Percentiles rank a stretch among this genome's conserved stretches.
Evolutionary conservation across 2,797 vertebrate species (phyloP).

Genomic region (Sciurus vulgaris): DNA sequence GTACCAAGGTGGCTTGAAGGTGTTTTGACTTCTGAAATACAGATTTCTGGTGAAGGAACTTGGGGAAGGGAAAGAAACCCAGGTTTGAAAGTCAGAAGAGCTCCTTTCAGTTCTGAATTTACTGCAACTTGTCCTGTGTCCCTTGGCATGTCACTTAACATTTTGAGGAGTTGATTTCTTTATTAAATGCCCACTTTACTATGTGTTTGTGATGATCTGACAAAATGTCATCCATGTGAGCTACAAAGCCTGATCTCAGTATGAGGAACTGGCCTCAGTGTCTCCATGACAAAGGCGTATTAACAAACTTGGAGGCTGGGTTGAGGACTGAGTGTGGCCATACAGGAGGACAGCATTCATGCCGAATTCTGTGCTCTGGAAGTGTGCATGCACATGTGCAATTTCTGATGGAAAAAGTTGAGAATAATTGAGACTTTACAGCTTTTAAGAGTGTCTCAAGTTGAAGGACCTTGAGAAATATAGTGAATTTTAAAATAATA

Average conservation of each 20-base stretch:
- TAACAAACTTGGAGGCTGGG: not conserved
- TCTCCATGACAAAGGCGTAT: not conserved
- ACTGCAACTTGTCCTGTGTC: not conserved
- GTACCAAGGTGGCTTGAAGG: not conserved
- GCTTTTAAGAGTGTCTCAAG: conserved; percentile 76
- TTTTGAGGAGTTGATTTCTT: conserved; percentile 19
- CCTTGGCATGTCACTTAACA: not conserved
- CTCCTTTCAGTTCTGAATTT: not conserved
- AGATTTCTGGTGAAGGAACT: not conserved
- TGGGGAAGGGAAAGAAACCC: not conserved
- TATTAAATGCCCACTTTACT: not conserved
- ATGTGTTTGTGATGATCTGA: not conserved
- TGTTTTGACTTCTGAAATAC: not conserved
- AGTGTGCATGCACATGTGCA: not conserved
- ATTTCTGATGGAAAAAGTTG: conserved; percentile 13
- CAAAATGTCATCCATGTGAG: not conserved
- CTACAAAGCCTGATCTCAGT: not conserved
- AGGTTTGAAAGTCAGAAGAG: not conserved
- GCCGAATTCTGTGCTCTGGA: not conserved
- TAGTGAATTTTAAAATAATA: conserved; percentile 76
- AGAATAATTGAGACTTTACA: conserved; percentile 63
- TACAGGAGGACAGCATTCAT: not conserved
- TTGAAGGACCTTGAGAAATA: conserved; percentile 80
- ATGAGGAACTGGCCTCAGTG: not conserved
- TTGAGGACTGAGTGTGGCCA: not conserved